phyloP scores from a whole-genome alignment of 35 echinoderm and acorn worm genomes.

The Amphiura filiformis region DNA sequence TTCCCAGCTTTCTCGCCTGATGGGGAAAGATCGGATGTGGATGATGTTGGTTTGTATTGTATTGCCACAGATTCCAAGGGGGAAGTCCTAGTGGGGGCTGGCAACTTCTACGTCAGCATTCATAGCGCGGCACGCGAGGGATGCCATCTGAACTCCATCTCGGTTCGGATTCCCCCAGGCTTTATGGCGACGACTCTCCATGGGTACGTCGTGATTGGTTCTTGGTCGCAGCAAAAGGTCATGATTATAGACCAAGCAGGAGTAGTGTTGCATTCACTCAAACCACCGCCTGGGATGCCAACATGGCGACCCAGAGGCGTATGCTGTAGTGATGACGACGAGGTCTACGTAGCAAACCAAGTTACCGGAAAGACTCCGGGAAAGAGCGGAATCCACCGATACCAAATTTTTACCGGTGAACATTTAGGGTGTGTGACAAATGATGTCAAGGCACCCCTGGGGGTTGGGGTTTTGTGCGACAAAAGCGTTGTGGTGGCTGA shows the following conservation, averaged over 20 bases:
- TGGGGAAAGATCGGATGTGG: background rate
- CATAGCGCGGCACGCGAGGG: background rate
- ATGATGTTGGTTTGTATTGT: background rate
- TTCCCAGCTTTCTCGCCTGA: background rate
- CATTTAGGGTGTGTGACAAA: background rate
- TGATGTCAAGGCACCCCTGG: background rate
- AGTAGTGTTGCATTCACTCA: background rate
- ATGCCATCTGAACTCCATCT: background rate
- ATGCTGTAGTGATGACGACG: background rate
- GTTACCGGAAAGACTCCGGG: background rate
- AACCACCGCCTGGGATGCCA: background rate
- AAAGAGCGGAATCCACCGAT: background rate
- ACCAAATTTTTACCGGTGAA: background rate
- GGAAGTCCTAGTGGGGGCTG: background rate
- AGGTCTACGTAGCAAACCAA: background rate
- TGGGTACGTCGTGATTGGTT: background rate
- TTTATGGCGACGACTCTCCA: background rate
- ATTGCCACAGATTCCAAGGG: background rate
- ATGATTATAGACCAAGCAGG: background rate
- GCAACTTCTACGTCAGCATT: constrained; percentile 1
- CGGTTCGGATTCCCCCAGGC: background rate
- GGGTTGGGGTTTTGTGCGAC: background rate
- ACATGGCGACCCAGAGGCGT: background rate
- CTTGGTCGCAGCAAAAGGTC: background rate
- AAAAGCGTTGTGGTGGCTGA: background rate